Evolutionary conservation across 2,888 invertebrate genomes (phyloP).

Genomic region (Leucophora obtusa): DNA sequence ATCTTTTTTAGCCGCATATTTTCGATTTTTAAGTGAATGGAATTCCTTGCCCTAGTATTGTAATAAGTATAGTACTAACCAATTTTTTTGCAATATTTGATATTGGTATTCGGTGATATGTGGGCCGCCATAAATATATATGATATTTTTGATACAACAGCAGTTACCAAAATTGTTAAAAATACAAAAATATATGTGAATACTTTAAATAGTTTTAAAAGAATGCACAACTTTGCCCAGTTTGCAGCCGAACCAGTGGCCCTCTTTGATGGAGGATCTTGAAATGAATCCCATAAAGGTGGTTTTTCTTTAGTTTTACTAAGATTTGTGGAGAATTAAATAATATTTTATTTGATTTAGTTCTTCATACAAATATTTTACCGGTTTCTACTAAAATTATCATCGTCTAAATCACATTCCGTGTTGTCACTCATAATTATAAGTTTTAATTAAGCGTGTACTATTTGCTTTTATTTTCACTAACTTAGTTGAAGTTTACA

Average conservation of each 20-base stretch:
- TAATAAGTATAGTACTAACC: slow-evolving; percentile 53
- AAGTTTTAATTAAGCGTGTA: background rate
- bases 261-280: slow-evolving; percentile 84
- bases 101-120: slow-evolving; percentile 64
- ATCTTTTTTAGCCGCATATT: no score
- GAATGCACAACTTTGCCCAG: slow-evolving; percentile 81
- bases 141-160: slow-evolving; percentile 86
- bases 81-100: slow-evolving; percentile 64
- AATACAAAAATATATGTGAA: slow-evolving; percentile 85
- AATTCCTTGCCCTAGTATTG: no score
- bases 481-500: slow-evolving; percentile 19
- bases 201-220: slow-evolving; percentile 83
- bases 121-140: slow-evolving; percentile 83
- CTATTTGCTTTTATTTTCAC: no score
- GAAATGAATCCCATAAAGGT: slow-evolving; percentile 89
- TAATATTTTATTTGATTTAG: background rate
- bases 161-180: slow-evolving; percentile 82
- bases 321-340: background rate
- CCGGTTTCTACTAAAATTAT: slow-evolving; percentile 56
- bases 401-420: slow-evolving; percentile 46
- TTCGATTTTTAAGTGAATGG: no score
- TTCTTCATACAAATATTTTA: slow-evolving; percentile 9
- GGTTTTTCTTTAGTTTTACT: slow-evolving; percentile 71
- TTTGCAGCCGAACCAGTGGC: slow-evolving; percentile 85
- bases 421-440: slow-evolving; percentile 19